phyloP scores from a whole-genome alignment of 1,140 invertebrate species.

The Gonioctena quinquepunctata region DNA sequence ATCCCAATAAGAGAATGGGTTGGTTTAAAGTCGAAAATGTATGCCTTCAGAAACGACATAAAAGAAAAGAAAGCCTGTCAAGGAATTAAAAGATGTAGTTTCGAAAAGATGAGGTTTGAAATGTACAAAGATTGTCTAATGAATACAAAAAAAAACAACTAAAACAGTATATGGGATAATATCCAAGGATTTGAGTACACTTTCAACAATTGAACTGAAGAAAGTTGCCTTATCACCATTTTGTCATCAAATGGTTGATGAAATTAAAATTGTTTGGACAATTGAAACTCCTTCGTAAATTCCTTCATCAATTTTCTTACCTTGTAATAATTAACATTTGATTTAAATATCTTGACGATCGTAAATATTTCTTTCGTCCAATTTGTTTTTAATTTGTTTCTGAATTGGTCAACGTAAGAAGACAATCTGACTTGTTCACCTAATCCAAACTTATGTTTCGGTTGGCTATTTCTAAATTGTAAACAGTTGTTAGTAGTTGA shows the following conservation, averaged over 20 bases:
- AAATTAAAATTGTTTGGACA: no score
- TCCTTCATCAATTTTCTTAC: constrained; percentile 4
- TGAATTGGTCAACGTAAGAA: constrained; percentile 24
- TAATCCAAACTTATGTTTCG: constrained; percentile 14
- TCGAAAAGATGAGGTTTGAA: no score
- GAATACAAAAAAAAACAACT: no score
- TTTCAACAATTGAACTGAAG: constrained; percentile 10
- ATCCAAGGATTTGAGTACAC: not conserved
- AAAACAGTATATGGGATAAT: no score
- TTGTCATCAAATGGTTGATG: not conserved
- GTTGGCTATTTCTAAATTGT: constrained; percentile 16
- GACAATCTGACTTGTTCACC: constrained; percentile 30
- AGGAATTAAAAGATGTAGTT: not conserved
- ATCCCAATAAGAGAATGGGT: constrained; percentile 1
- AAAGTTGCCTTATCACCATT: constrained; percentile 13
- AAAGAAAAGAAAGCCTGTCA: not conserved
- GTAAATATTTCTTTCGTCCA: constrained; percentile 48
- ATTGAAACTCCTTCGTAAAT: constrained; percentile 9
- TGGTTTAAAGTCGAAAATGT: no score
- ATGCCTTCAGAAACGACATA: no score
- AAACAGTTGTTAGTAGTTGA: constrained; percentile 14
- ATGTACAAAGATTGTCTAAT: no score
- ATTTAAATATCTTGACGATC: constrained; percentile 29
- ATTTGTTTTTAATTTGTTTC: constrained; percentile 45
- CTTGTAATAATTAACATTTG: constrained; percentile 11